Evolutionary conservation across 2,797 vertebrate species (phyloP).

Genomic region (Danio jaintianensis): DNA sequence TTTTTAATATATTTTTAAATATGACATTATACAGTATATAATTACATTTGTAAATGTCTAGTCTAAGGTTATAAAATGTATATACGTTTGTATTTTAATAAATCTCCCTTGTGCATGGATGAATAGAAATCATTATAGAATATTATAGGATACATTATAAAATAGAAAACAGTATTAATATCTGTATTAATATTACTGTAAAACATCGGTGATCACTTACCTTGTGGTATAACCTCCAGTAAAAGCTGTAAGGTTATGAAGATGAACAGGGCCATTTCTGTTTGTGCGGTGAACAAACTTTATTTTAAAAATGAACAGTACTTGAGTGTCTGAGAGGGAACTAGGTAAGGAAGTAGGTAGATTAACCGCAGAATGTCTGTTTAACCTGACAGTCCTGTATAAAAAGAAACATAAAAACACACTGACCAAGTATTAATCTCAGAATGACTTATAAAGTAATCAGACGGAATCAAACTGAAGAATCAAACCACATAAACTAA

Average conservation of each 20-base stretch:
- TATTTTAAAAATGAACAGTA: neutral
- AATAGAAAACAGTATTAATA: neutral
- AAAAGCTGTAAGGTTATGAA: neutral
- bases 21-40: too few relatives aligned
- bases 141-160: too few relatives aligned
- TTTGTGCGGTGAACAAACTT: neutral
- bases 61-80: too few relatives aligned
- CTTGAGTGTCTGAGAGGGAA: slow-evolving; percentile 3
- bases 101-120: too few relatives aligned
- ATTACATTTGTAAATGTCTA: too few relatives aligned
- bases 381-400: neutral
- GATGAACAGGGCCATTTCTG: slow-evolving; percentile 28
- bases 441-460: neutral
- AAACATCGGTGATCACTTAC: neutral
- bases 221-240: slow-evolving; percentile 12
- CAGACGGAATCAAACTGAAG: neutral
- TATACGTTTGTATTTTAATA: too few relatives aligned
- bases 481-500: neutral
- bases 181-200: neutral
- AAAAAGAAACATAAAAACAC: neutral
- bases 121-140: too few relatives aligned
- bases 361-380: neutral
- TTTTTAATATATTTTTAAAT: too few relatives aligned
- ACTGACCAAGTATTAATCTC: neutral
- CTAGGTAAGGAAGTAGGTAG: neutral